phyloP scores from a whole-genome alignment of 2,797 vertebrate genomes.

The Hirundo rustica region DNA sequence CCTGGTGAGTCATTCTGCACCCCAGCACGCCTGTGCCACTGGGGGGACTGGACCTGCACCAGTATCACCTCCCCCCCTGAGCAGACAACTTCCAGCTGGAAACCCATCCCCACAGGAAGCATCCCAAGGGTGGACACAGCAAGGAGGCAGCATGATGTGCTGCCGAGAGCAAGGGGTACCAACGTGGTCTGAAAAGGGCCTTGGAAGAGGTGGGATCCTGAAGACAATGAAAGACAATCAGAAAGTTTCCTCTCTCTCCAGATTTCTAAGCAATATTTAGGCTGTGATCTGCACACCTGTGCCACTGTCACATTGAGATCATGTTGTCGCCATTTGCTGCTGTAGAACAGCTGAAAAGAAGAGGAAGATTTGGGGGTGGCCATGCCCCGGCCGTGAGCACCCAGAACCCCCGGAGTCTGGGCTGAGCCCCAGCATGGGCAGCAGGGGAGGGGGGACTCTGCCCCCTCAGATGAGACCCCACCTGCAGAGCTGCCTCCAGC shows the following conservation, averaged over 20 bases:
- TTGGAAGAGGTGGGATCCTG: neutral
- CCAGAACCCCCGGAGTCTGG: neutral
- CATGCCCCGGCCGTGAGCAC: rapidly evolving
- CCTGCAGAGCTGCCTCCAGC: neutral
- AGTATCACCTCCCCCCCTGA: neutral
- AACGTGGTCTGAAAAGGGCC: rapidly evolving
- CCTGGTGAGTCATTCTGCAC: neutral
- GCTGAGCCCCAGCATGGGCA: neutral
- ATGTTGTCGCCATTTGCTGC: neutral
- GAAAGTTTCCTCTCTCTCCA: neutral
- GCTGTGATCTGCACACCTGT: neutral
- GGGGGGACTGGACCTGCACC: neutral
- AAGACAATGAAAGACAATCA: neutral
- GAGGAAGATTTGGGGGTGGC: neutral
- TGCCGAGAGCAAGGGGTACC: rapidly evolving
- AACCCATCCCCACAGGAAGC: neutral
- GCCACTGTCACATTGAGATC: neutral
- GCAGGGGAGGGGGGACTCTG: neutral
- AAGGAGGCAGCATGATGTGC: neutral
- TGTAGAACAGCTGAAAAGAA: neutral
- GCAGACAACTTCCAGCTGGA: neutral
- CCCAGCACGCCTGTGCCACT: rapidly evolving
- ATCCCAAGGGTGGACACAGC: neutral
- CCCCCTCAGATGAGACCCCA: neutral
- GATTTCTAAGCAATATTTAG: neutral